Conservation (phyloP, 2,113 vertebrate genomes). For the Lepus americanus region DNA sequence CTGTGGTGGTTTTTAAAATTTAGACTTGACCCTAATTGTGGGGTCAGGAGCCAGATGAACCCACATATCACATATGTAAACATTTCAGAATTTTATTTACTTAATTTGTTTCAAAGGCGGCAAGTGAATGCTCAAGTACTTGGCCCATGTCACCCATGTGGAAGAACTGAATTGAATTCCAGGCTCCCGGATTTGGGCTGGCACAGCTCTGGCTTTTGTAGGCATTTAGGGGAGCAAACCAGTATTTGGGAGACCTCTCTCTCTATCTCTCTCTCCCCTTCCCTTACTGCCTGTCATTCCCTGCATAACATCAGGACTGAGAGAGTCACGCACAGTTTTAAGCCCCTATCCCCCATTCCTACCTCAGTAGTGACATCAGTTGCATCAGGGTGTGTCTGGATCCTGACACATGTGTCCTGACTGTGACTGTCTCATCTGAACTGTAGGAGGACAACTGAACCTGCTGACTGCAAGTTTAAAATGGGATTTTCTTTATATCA, state of each 20-base stretch:
- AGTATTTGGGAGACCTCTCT: too few relatives aligned
- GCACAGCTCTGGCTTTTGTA: too few relatives aligned
- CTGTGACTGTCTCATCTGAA: not conserved
- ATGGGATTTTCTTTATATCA: not conserved
- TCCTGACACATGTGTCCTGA: not conserved
- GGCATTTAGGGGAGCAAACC: too few relatives aligned
- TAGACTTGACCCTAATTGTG: not conserved
- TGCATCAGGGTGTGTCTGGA: not conserved
- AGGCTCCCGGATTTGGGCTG: too few relatives aligned
- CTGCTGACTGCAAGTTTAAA: not conserved
- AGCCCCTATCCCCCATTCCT: rapidly evolving
- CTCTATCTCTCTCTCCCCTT: too few relatives aligned
- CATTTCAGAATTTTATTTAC: not conserved
- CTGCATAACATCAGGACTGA: not conserved
- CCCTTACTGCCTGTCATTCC: too few relatives aligned
- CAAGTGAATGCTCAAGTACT: too few relatives aligned
- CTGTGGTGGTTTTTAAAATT: not conserved
- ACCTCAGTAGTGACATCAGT: not conserved
- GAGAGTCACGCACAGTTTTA: not conserved
- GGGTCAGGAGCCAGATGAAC: not conserved
- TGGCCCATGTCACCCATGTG: too few relatives aligned
- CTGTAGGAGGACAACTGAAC: rapidly evolving
- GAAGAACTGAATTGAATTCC: too few relatives aligned
- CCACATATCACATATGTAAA: not conserved
- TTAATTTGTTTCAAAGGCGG: too few relatives aligned